Conservation (phyloP, 2,113 vertebrate genomes). For the Syngnathus floridae region DNA sequence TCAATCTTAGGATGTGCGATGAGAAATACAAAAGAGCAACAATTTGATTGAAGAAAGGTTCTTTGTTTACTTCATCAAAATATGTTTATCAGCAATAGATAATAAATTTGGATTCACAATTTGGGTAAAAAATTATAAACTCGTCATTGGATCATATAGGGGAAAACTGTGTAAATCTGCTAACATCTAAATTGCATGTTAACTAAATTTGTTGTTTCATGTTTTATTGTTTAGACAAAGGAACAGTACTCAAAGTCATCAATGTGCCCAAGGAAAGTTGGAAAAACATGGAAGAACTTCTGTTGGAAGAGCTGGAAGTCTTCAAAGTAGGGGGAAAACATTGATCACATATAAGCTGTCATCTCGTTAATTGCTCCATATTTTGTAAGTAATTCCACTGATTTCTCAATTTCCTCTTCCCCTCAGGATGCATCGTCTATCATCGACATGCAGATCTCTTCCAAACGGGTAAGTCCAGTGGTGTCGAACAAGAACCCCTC, state of each 20-base stretch:
- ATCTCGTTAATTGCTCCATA: not conserved
- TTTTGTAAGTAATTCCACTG: not conserved
- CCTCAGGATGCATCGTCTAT: slow-evolving; percentile 81
- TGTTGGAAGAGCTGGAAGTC: slow-evolving; percentile 89
- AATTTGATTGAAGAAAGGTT: not conserved
- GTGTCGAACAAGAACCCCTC: not conserved
- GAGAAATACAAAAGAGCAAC: not conserved
- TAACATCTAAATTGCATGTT: not conserved
- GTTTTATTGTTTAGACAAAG: slow-evolving; percentile 71
- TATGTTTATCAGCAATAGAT: not conserved
- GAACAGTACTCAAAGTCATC: slow-evolving; percentile 90
- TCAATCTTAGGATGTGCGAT: too few species aligned
- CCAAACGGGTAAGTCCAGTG: slow-evolving; percentile 79
- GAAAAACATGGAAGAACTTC: slow-evolving; percentile 82
- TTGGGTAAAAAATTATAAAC: too few species aligned
- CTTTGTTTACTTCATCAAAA: not conserved
- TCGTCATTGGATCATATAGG: too few species aligned
- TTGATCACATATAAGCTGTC: not conserved
- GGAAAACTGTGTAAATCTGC: too few species aligned
- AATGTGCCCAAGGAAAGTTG: slow-evolving; percentile 82
- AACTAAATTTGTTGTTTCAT: not conserved
- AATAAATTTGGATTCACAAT: not conserved
- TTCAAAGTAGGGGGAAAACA: slow-evolving; percentile 78
- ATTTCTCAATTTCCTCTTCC: slow-evolving; percentile 20
- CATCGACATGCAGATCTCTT: slow-evolving; percentile 90